A percentile compares a stretch with the other conserved stretches of the same genome.
Conservation (phyloP, 2,797 vertebrate species). For the Sebastes melanostomus region DNA sequence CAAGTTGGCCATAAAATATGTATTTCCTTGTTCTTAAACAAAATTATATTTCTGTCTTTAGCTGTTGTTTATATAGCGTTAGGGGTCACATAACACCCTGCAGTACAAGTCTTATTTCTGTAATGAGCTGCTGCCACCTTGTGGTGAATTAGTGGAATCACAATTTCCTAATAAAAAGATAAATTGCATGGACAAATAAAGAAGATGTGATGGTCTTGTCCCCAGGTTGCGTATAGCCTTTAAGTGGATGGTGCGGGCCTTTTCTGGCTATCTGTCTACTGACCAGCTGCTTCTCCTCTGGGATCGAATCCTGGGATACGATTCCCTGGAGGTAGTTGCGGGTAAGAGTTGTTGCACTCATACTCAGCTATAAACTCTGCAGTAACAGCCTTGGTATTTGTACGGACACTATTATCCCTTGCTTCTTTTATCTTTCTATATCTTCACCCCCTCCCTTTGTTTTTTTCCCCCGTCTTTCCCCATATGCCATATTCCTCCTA, state of each 20-base stretch:
- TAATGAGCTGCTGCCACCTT: slow-evolving; percentile 66
- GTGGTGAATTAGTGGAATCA: slow-evolving; percentile 44
- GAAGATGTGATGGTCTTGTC: not conserved
- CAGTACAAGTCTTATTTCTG: not conserved
- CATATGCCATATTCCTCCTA: slow-evolving; percentile 47
- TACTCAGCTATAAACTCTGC: not conserved
- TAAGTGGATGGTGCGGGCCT: slow-evolving; percentile 98
- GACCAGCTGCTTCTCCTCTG: slow-evolving; percentile 97
- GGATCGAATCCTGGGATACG: slow-evolving; percentile 96
- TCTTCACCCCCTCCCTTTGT: not conserved
- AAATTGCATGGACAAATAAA: not conserved
- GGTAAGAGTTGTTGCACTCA: slow-evolving; percentile 76
- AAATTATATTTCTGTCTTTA: not conserved
- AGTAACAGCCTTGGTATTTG: not conserved
- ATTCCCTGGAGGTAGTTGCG: slow-evolving; percentile 94
- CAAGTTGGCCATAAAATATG: not conserved
- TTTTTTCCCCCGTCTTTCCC: not conserved
- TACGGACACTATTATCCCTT: not conserved
- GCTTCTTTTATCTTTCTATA: not conserved
- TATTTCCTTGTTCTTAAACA: not conserved
- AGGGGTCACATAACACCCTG: too few relatives aligned
- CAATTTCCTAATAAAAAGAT: not conserved
- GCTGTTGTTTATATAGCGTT: not conserved
- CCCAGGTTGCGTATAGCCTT: slow-evolving; percentile 94
- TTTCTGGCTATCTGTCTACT: slow-evolving; percentile 97